Conservation (phyloP, 2,888 invertebrate species). For the Catocala nupta region DNA sequence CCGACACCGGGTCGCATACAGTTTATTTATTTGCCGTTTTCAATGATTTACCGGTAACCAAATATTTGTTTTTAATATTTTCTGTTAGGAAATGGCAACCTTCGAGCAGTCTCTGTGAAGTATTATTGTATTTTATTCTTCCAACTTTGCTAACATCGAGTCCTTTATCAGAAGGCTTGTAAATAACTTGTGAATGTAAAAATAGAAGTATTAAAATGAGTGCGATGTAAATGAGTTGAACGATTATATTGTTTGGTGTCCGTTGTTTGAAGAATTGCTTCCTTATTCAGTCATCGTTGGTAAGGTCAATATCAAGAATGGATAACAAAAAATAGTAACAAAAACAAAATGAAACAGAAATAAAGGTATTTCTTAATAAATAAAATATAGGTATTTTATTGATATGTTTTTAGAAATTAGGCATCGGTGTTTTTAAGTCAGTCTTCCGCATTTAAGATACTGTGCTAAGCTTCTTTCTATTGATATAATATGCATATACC, state of each 20-base stretch:
- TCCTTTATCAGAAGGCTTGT: slow-evolving; percentile 18
- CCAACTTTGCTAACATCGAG: slow-evolving; percentile 14
- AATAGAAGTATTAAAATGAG: slow-evolving; percentile 23
- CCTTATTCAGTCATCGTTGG: slow-evolving; percentile 39
- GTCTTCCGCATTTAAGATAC: background rate
- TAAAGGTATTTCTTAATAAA: background rate
- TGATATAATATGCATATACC: too few relatives aligned
- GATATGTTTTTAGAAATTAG: slow-evolving; percentile 14
- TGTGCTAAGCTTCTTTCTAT: too few relatives aligned
- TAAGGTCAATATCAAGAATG: slow-evolving; percentile 49
- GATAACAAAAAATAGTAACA: slow-evolving; percentile 12
- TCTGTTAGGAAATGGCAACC: too few relatives aligned
- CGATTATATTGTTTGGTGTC: slow-evolving; percentile 23
- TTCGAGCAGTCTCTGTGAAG: too few relatives aligned
- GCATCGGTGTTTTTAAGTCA: slow-evolving; percentile 12
- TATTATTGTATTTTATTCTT: slow-evolving; percentile 14
- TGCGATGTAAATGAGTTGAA: slow-evolving; percentile 23
- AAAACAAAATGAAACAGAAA: slow-evolving; percentile 1
- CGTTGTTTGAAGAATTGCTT: slow-evolving; percentile 40
- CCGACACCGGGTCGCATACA: background rate
- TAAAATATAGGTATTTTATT: background rate
- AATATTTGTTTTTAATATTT: too few relatives aligned
- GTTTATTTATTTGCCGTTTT: too few relatives aligned
- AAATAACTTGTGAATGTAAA: slow-evolving; percentile 27
- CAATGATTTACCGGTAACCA: too few relatives aligned